Percentiles rank a stretch among this genome's conserved stretches.
Evolutionary conservation across 1,140 invertebrate species (phyloP).

Genomic region (Ectropis grisescens): DNA sequence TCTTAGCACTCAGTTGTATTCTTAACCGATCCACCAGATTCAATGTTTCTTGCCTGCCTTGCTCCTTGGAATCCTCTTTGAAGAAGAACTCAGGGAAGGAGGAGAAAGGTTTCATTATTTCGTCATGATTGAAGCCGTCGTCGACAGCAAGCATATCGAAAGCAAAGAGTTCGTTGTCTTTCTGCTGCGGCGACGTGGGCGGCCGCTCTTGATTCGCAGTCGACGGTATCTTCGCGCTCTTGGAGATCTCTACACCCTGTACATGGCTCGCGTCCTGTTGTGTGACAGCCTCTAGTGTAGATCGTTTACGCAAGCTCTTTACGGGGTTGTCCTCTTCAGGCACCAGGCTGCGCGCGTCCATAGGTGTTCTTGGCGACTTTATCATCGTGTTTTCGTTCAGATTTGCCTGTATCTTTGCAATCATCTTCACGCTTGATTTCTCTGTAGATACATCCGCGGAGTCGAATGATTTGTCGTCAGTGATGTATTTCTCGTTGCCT

Average conservation of each 20-base stretch:
- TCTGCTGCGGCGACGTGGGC: slow-evolving; percentile 81
- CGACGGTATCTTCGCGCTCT: slow-evolving; percentile 57
- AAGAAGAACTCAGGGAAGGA: slow-evolving; percentile 78
- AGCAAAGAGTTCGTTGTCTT: slow-evolving; percentile 77
- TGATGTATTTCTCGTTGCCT: slow-evolving; percentile 57
- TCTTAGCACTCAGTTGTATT: slow-evolving; percentile 66
- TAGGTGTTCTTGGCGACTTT: slow-evolving; percentile 57
- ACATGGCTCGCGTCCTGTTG: slow-evolving; percentile 61
- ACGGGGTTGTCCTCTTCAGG: slow-evolving; percentile 35
- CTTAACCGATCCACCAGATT: slow-evolving; percentile 84
- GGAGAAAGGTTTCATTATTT: slow-evolving; percentile 73
- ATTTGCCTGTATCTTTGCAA: slow-evolving; percentile 61
- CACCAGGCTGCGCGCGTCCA: slow-evolving; percentile 50
- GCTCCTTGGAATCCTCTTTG: slow-evolving; percentile 81
- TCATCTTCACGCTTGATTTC: slow-evolving; percentile 57
- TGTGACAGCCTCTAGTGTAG: slow-evolving; percentile 56
- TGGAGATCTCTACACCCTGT: slow-evolving; percentile 55
- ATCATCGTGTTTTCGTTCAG: slow-evolving; percentile 63
- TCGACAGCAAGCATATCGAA: slow-evolving; percentile 77
- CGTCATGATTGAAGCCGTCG: slow-evolving; percentile 77
- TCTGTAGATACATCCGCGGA: slow-evolving; percentile 39
- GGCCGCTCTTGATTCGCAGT: slow-evolving; percentile 69
- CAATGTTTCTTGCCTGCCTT: slow-evolving; percentile 79
- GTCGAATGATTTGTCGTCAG: slow-evolving; percentile 56
- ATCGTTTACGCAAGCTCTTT: slow-evolving; percentile 34